A percentile compares a stretch with the other conserved stretches of the same genome.
Conservation (phyloP, 53 echinoderm and acorn worm species). For the Apostichopus leukothele region DNA sequence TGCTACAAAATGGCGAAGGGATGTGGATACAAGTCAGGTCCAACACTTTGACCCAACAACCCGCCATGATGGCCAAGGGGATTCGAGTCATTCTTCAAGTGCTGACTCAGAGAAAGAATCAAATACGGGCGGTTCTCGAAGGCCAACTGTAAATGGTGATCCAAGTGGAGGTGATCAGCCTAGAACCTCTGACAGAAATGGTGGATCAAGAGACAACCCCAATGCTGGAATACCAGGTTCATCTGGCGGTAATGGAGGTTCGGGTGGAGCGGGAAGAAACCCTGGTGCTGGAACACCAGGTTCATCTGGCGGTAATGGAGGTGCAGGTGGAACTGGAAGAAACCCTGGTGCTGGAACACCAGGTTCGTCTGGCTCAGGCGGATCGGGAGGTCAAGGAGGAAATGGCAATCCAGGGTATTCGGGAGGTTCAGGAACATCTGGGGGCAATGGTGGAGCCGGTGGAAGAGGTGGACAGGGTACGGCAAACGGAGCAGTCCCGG, state of each 20-base stretch:
- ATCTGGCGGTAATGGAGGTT: not conserved
- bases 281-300: not conserved
- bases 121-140: not conserved
- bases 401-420: not conserved
- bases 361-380: not conserved
- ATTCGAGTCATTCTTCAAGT: conserved; percentile 1
- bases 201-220: not conserved
- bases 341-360: not conserved
- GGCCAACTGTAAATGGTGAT: not conserved
- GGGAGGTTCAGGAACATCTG: not conserved
- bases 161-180: too few species aligned
- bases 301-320: not conserved
- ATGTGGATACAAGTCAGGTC: not conserved
- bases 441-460: not conserved
- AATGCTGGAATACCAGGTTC: not conserved
- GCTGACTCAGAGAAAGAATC: not conserved
- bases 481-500: not conserved
- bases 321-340: not conserved
- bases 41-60: conserved; percentile 3
- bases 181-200: not conserved
- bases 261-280: not conserved
- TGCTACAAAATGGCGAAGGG: not conserved
- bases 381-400: not conserved
- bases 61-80: not conserved
- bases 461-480: not conserved